Base-by-base conservation (phyloP, 2,113 vertebrate species). In the Xiphophorus maculatus region DNA sequence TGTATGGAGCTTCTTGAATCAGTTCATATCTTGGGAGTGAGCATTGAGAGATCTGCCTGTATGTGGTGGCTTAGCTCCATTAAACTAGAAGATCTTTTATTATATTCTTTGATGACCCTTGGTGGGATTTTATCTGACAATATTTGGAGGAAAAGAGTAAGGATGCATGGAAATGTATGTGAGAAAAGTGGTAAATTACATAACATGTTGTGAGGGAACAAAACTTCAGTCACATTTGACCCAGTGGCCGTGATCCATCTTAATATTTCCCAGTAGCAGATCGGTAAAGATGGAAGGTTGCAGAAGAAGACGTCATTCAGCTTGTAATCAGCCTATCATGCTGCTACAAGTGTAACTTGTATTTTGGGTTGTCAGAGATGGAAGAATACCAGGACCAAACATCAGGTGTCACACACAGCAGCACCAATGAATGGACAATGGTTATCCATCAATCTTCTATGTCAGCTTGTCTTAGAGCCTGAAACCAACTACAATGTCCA, bases 371-470 rank as follows among this genome's bases (percentile, higher is more conserved):
- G 87, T 83, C 48, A 69, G 84, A 81, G 79, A 79, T 77, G 75
- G 83, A 87, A 74, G 86, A 85, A 85, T 74, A 85, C 88, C 86
- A 84, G 76, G 58, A 74, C 79, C 87, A 89, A 90, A 91, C 89
- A 86, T 91, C 87, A 90, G 90, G 88, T 90, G 90, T 92, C 92
- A 92, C 87, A 76, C 77, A 44, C 78, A 14, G 78, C 58, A 27
- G 78, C 58, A 27, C 87, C 92, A 90, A 91, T 93, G 90, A 92
- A 93, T 92, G 91, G 91, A 90, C 91, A 93, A 91, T 92, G 86
- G 91, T 86, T 73, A 93, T 91, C 93, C 93, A 93, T 93, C 93
- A 93, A 93, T 93, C 93, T 91, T 92, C 87, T 82, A 84, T 84
- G 86, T 89, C 91, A 90, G 82, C 83, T 84, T 91, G 89, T 93